These are phyloP conservation scores for Cabera pusaria DNA, from an alignment of 2,888 invertebrate species.

Conservation along the genomic window DNA sequence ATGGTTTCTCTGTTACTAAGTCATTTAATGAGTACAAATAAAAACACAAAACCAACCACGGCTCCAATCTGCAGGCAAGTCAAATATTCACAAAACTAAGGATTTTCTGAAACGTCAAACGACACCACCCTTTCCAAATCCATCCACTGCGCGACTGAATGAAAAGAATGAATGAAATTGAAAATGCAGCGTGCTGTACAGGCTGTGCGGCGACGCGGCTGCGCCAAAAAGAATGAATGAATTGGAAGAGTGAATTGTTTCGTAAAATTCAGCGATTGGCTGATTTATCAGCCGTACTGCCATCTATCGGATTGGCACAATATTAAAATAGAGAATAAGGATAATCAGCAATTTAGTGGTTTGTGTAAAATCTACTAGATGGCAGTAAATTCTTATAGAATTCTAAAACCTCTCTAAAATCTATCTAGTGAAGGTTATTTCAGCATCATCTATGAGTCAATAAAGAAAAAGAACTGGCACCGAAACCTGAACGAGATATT, in stretches of 20 bases:
- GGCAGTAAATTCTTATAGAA: no score
- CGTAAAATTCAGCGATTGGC: constrained; percentile 1
- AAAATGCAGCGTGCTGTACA: constrained; percentile 3
- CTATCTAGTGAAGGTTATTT: no score
- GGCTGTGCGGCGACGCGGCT: no score
- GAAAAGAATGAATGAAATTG: constrained; percentile 42
- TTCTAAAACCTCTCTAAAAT: no score
- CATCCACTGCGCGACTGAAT: constrained; percentile 44
- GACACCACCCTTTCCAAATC: constrained; percentile 35
- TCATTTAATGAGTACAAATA: no score
- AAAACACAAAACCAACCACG: constrained; percentile 8
- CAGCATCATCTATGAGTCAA: constrained; percentile 9
- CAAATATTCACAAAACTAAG: constrained; percentile 20
- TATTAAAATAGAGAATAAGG: no score
- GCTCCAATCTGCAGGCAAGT: constrained; percentile 9
- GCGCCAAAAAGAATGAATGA: constrained; percentile 6
- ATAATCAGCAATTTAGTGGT: no score
- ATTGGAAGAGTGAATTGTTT: constrained; percentile 2
- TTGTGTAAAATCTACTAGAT: no score
- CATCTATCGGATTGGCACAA: no score
- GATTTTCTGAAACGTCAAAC: constrained; percentile 33
- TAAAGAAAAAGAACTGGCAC: no score
- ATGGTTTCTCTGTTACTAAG: neutral
- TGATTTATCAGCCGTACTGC: no score
- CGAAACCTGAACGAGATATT: no score